A percentile compares a stretch with the other conserved stretches of the same genome.
These are phyloP conservation scores for Molossus molossus DNA, from an alignment of 2,797 vertebrate species.

Conservation along the genomic window DNA sequence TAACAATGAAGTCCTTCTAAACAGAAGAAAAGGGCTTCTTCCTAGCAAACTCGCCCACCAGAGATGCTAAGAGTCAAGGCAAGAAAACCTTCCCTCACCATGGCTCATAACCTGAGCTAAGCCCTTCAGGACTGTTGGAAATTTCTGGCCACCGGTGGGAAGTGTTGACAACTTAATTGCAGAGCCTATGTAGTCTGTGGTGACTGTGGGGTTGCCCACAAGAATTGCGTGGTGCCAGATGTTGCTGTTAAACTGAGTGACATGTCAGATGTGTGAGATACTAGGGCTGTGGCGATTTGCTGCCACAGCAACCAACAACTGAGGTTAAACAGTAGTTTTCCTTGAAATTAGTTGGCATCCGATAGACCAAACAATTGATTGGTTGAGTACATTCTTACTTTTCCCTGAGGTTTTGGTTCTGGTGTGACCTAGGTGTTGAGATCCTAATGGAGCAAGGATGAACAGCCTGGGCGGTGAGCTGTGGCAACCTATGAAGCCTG, in stretches of 20 bases:
- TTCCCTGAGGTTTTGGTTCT: slow-evolving; percentile 66
- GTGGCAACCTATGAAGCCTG: not conserved
- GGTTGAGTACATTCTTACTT: slow-evolving; percentile 70
- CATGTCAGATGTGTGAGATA: slow-evolving; percentile 45
- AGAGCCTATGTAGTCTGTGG: slow-evolving; percentile 43
- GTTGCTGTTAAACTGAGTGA: slow-evolving; percentile 63
- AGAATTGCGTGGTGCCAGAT: slow-evolving; percentile 71
- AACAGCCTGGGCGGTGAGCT: not conserved
- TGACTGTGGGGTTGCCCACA: slow-evolving; percentile 65
- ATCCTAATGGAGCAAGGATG: not conserved
- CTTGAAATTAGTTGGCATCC: slow-evolving; percentile 68
- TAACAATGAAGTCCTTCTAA: slow-evolving; percentile 16
- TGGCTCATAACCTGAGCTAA: slow-evolving; percentile 58
- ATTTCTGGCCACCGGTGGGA: slow-evolving; percentile 56
- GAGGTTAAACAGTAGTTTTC: slow-evolving; percentile 76
- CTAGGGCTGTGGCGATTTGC: slow-evolving; percentile 8
- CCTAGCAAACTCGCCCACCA: slow-evolving; percentile 2
- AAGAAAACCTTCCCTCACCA: slow-evolving; percentile 9
- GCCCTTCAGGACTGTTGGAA: not conserved
- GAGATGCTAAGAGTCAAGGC: slow-evolving; percentile 8
- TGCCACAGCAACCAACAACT: slow-evolving; percentile 63
- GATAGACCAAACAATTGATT: slow-evolving; percentile 55
- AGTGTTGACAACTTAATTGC: slow-evolving; percentile 82
- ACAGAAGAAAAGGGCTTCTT: not conserved
- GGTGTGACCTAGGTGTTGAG: slow-evolving; percentile 64